Evolutionary conservation across 2,888 invertebrate species (phyloP), one percentile per base, ranked within the genome.

Genomic region (Helobdella robusta): DNA sequence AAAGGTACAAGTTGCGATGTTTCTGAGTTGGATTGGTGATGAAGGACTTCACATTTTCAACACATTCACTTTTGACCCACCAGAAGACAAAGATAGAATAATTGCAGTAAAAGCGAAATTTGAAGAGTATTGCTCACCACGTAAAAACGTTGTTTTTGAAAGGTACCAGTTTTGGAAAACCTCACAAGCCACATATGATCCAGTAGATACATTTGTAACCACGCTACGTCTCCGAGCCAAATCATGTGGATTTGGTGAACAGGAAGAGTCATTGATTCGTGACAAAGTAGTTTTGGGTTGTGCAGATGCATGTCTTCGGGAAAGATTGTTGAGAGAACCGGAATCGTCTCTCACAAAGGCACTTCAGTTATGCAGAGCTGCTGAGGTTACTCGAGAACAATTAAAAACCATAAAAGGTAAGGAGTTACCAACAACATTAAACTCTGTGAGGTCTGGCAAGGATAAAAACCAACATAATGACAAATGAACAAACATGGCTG

Each of bases 261-360:
- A 56, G 28, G 28, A 30, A 25, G 56, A 56, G n/a, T 28, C 28
- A 8, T 30, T 56, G 56, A 30, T 56, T 11, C 28, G 56, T 11
- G 56, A 56, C 32, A 56, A 30, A 20, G 32, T 56, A 4, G 56
- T 56, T n/a, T 28, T 56, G 18, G 56, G 28, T 3, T 56, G 56
- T 32, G 20, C 23, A 2, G 56, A 56, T 30, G 1, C n/a, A 30
- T 30, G 6, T 30, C 56, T 56, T 56, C 32, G 28, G 2, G 56
- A 56, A 56, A 56, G 28, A 5, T 30, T 56, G n/a, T 32, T 56
- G n/a, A 28, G 56, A 30, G 56, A 56, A 56, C 30, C 28, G n/a
- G 56, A 28, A 30, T n/a, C 32, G 25, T 30, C 56, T 25, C 11
- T 56, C n/a, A n/a, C 28, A n/a, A 6, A 30, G 15, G 56, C 28